Conservation (phyloP, 2,888 invertebrate genomes). For the Cheilosia grossa region DNA sequence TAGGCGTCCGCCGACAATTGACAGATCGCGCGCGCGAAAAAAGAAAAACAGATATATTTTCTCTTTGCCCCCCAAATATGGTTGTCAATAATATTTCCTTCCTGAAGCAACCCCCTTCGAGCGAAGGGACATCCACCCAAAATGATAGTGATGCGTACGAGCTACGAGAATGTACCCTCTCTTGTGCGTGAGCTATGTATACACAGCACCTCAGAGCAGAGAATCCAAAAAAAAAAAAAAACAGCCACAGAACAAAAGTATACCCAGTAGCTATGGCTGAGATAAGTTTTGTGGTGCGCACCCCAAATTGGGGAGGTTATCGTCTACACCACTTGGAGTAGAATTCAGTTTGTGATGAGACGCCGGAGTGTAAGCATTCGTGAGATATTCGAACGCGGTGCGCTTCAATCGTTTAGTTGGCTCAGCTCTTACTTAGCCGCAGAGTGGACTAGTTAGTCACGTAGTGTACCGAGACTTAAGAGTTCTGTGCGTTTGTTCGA, state of each 20-base stretch:
- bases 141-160: conserved; percentile 1
- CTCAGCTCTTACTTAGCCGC: conserved; percentile 25
- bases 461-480: conserved; percentile 17
- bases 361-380: conserved; percentile 71
- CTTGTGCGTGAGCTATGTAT: conserved; percentile 17
- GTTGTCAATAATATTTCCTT: conserved; percentile 23
- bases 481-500: conserved; percentile 12
- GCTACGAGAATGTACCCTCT: not conserved
- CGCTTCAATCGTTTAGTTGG: conserved; percentile 56
- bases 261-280: conserved; percentile 11
- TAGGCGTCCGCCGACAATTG: conserved; percentile 55
- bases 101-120: conserved; percentile 40
- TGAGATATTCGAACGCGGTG: conserved; percentile 56
- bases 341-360: conserved; percentile 72
- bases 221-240: not conserved
- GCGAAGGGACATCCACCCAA: not conserved
- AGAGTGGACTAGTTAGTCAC: conserved; percentile 49
- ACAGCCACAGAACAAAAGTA: conserved; percentile 4
- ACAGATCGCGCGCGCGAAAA: conserved; percentile 45
- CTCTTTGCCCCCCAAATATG: conserved; percentile 48
- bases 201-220: conserved; percentile 26
- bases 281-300: conserved; percentile 57
- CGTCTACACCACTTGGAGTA: conserved; percentile 48
- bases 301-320: conserved; percentile 66
- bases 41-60: conserved; percentile 12